Base-by-base conservation (phyloP, 1,140 invertebrate genomes). In the Rhynchophorus ferrugineus region DNA sequence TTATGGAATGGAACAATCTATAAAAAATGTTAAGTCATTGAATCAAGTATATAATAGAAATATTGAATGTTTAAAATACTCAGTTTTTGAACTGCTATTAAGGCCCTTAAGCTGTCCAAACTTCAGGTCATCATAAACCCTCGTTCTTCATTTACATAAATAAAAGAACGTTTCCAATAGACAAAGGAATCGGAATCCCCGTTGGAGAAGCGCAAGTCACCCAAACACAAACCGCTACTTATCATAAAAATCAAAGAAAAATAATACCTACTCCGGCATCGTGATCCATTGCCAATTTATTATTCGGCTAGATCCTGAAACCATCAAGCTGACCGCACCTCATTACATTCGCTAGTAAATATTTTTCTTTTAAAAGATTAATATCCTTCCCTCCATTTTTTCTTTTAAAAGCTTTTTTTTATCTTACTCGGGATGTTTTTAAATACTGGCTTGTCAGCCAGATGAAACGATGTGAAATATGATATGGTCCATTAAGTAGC, bases 271-370 rank as follows among this genome's bases (percentile, higher is more conserved):
- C 24, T 29, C 5, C 24, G 11, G 5, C 24, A 29, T 29, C 24
- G 24, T 11, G 5, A 29, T 29, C 24, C 24, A 29, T 29, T 29
- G 24, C 5, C 24, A 29, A 29, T 29, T 29, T 29, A 29, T 29
- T 43, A 22, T 48, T 36, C 38, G 24, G 33, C 34, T 54, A 34
- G 18, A 37, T 54, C 22, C 17, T 33, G 19, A 55, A 55, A 49
- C 53, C 53, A 55, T 55, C 49, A 55, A 55, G 47, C 53, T 55
- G 53, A 55, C 53, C 53, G 46, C 46, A 55, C 46, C 53, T 49
- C 46, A 55, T 55, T 55, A 55, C 53, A 49, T 55, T n/a, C 53
- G 33, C 39, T 44, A 48, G 53, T 49, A 49, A 55, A 49, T 49
- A 49, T 49, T 55, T 49, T 39, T 39, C 47, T 55, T 55, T 49